Base-by-base conservation (phyloP, 2,888 invertebrate genomes). In the Parelbella ahira region DNA sequence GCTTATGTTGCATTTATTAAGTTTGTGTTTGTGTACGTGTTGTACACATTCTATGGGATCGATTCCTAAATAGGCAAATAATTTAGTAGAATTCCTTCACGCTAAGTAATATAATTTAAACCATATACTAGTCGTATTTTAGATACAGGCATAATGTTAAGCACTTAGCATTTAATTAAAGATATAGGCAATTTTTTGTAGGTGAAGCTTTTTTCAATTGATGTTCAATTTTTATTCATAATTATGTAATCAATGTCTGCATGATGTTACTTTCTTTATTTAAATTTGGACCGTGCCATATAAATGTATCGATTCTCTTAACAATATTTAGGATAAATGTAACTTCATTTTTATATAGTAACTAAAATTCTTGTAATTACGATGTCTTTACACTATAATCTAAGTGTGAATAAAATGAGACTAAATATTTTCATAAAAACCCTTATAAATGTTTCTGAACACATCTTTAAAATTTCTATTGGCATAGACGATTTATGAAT, bases 1-100 rank as follows among this genome's bases (percentile, higher is more conserved):
- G 11, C 60, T 61, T 68, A 58, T 64, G 65, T 73, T 75, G 75
- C 76, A 74, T 75, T 75, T 77, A 74, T 56, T 47, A 51, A 49
- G 46, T 54, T 50, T 50, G 44, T 54, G 38, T 37, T 43, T 25
- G 25, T 32, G 25, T 8, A 25, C 7, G 13, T 27, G 19, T 39
- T 39, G 20, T 32, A 39, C 12, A 15, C 7, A 9, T 21, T 2
- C 10, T 19, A 15, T 12, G 24, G 24, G 24, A 25, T 6, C 10
- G 13, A 37, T 9, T 24, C 25, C 25, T 27, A 11, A 21, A 10
- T 32, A 30, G 46, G 32, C 30, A 37, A 36, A 48, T 13, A 15
- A 28, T 15, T 37, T 49, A 51, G 43, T 24, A 30, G 27, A 51
- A 54, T 54, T 53, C 51, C 58, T 58, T 53, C 56, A 48, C 48